Conservation (phyloP, 2,888 invertebrate species). For the Stenurella melanura region DNA sequence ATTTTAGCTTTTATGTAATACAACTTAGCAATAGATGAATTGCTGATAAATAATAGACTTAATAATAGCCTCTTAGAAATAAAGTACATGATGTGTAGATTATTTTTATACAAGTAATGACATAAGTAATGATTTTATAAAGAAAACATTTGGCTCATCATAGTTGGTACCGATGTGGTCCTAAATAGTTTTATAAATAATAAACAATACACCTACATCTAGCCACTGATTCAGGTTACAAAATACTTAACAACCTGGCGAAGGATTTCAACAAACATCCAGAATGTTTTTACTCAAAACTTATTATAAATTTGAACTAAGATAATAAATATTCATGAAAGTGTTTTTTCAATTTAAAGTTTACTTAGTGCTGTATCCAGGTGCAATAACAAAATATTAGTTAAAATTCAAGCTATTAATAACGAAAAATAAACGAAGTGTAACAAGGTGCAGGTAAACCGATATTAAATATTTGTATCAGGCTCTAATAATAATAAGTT, state of each 20-base stretch:
- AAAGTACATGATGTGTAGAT: constrained; percentile 12
- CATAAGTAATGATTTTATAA: constrained; percentile 35
- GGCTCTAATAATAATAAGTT: no score
- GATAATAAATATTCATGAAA: constrained; percentile 53
- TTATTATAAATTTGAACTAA: constrained; percentile 53
- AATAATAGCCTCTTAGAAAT: neutral
- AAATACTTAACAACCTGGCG: constrained; percentile 22
- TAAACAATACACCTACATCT: constrained; percentile 37
- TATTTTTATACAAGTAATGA: constrained; percentile 39
- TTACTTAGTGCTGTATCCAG: constrained; percentile 9
- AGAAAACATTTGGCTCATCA: constrained; percentile 39
- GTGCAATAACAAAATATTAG: constrained; percentile 17
- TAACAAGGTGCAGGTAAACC: constrained; percentile 5
- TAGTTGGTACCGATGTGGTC: constrained; percentile 23
- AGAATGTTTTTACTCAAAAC: constrained; percentile 51
- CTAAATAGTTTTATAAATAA: constrained; percentile 36
- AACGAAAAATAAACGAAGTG: constrained; percentile 14
- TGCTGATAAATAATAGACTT: neutral
- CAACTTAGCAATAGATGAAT: constrained; percentile 5
- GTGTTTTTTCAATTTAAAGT: constrained; percentile 11
- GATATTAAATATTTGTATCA: neutral
- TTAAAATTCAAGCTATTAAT: constrained; percentile 12
- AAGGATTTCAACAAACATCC: neutral
- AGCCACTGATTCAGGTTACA: constrained; percentile 23
- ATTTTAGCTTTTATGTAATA: neutral